phyloP scores from a whole-genome alignment of 2,113 vertebrate species.

The Anarhynchus alexandrinus region DNA sequence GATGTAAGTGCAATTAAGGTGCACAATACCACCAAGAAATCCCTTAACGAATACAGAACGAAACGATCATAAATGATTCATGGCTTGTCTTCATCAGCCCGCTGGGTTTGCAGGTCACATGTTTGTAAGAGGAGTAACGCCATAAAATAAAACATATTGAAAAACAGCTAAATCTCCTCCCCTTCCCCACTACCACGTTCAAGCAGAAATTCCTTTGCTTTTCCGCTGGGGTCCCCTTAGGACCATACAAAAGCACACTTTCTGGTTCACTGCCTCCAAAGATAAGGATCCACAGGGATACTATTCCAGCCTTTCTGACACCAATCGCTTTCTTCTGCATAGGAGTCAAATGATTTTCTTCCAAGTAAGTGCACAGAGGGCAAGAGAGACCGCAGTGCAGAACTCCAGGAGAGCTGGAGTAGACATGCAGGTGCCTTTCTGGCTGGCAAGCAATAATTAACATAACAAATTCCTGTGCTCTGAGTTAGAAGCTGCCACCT shows the following conservation, averaged over 20 bases:
- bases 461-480: background rate
- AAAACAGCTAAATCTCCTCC: background rate
- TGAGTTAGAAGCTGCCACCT: slow-evolving; percentile 15
- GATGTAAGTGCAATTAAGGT: slow-evolving; percentile 47
- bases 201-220: slow-evolving; percentile 19
- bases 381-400: background rate
- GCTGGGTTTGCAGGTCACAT: slow-evolving; percentile 7
- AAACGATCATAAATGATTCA: slow-evolving; percentile 65
- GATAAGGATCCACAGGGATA: background rate
- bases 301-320: slow-evolving; percentile 14
- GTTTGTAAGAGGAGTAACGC: background rate
- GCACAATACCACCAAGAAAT: slow-evolving; percentile 39
- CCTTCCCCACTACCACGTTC: background rate
- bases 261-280: slow-evolving; percentile 16
- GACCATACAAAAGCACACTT: background rate
- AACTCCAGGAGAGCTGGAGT: background rate
- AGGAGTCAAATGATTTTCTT: slow-evolving; percentile 17
- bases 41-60: slow-evolving; percentile 44
- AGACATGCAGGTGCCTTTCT: background rate
- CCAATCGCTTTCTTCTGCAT: background rate
- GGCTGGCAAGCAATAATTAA: slow-evolving; percentile 13
- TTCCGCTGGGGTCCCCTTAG: background rate
- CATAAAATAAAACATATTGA: slow-evolving; percentile 4
- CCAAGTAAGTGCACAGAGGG: background rate
- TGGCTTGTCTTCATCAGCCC: background rate